Evolutionary conservation across 2,888 invertebrate species (phyloP).

Genomic region (Arrhopalites spinosus): DNA sequence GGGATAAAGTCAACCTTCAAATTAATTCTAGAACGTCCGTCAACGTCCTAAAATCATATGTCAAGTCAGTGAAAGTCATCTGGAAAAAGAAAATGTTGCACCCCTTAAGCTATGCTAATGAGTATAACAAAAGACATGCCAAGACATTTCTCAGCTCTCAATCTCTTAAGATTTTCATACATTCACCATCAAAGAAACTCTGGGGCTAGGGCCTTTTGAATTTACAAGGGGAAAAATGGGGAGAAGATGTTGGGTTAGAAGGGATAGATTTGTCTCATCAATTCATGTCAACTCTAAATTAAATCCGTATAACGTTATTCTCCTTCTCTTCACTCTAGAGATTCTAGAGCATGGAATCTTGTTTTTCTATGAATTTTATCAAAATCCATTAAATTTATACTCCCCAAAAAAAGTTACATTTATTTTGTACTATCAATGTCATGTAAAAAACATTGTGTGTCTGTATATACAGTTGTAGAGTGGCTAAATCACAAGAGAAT

Average conservation of each 20-base stretch:
- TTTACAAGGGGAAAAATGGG: neutral
- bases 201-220: neutral
- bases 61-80: conserved; percentile 27
- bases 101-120: conserved; percentile 28
- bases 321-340: neutral
- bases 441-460: too few species aligned
- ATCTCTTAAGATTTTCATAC: conserved; percentile 11
- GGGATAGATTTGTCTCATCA: conserved; percentile 42
- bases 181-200: neutral
- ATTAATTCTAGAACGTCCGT: conserved; percentile 34
- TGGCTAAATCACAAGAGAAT: too few species aligned
- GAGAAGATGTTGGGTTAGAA: neutral
- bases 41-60: conserved; percentile 36
- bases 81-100: conserved; percentile 6
- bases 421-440: too few species aligned
- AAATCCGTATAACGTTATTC: conserved; percentile 36
- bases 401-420: too few species aligned
- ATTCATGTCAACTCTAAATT: conserved; percentile 45
- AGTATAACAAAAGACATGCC: conserved; percentile 32
- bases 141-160: conserved; percentile 20
- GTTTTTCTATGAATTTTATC: too few species aligned
- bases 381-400: too few species aligned
- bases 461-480: too few species aligned
- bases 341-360: too few species aligned
- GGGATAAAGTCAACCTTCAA: conserved; percentile 34